A percentile compares a stretch with the other conserved stretches of the same genome.
These are phyloP conservation scores for Tenebrosternarchus preto DNA, from an alignment of 2,113 vertebrate genomes.

Conservation along the genomic window DNA sequence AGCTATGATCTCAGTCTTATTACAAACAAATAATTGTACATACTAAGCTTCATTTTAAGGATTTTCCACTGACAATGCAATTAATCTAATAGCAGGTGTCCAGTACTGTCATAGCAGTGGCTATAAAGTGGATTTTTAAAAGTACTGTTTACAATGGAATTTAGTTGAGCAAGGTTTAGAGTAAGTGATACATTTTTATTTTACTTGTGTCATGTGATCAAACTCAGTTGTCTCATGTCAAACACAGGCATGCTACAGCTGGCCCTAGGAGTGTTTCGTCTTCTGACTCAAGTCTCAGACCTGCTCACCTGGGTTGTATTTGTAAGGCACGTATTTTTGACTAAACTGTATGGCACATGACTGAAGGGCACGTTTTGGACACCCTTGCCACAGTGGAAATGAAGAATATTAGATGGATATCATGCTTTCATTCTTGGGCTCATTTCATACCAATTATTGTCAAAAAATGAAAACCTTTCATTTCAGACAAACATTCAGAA, in stretches of 20 bases:
- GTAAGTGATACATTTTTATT: not conserved
- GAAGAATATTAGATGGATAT: not conserved
- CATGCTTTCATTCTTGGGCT: not conserved
- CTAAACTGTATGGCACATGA: not conserved
- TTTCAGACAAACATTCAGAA: not conserved
- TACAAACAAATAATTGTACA: too few species aligned
- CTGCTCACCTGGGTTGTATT: not conserved
- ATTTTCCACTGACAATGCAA: too few species aligned
- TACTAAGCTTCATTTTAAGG: too few species aligned
- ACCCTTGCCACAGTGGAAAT: not conserved
- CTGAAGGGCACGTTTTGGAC: not conserved
- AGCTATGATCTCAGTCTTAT: not conserved
- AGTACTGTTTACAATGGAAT: not conserved
- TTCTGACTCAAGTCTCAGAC: not conserved
- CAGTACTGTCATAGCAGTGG: not conserved
- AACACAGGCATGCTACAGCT: not conserved
- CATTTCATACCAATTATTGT: too few species aligned
- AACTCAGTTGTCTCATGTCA: not conserved
- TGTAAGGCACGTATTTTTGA: not conserved
- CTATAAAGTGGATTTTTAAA: not conserved
- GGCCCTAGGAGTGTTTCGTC: not conserved
- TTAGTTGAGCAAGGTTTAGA: not conserved
- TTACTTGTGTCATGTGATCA: not conserved
- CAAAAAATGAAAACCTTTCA: not conserved
- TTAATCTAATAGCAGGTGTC: too few species aligned